Evolutionary conservation across 2,797 vertebrate species (phyloP), one percentile per base, ranked within the genome.

Genomic region (Chiroxiphia lanceolata): DNA sequence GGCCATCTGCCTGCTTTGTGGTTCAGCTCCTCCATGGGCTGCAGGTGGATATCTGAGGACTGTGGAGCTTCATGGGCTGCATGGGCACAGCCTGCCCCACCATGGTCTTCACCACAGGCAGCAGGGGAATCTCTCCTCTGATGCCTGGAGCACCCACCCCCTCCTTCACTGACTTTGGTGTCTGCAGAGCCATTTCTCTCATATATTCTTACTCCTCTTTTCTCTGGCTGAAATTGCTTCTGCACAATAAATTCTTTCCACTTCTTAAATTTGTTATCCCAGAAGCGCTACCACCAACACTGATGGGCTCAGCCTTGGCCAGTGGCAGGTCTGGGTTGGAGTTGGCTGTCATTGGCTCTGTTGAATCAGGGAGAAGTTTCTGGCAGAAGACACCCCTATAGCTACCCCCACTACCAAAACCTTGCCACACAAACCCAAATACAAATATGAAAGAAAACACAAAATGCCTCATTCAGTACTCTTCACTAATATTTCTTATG

Each of bases 361-460:
- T 42, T n/a, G 9, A 63, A 69, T 7, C 6, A 20, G 36, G 22
- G 14, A 4, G 19, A 63, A 76, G 11, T 42, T 20, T 50, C 19
- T 7, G 3, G 9, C 13, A n/a, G 13, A 70, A 70, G 33, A 76
- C 14, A 44, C 1, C 2, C 13, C 13, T 44, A 48, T 6, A 76
- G 27, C 13, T 13, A 69, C 33, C 27, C 13, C 15, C 27, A 36
- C 15, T 29, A 56, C 7, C 9, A 50, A 56, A 76, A 38, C 26
- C 57, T 38, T 56, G 33, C 5, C 20, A n/a, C 23, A n/a, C 23
- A 38, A 69, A 23, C 22, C 10, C 36, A 63, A 68, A 54, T 15
- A 22, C 5, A 81, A 69, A 71, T 25, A 89, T 4, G 31, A 81
- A 90, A 92, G 80, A 83, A 51, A 93, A 91, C 44, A 94, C 21